A percentile compares a stretch with the other conserved stretches of the same genome.
These are phyloP conservation scores for Macropus fuliginosus DNA, from an alignment of 2,797 vertebrate genomes.

Conservation along the genomic window DNA sequence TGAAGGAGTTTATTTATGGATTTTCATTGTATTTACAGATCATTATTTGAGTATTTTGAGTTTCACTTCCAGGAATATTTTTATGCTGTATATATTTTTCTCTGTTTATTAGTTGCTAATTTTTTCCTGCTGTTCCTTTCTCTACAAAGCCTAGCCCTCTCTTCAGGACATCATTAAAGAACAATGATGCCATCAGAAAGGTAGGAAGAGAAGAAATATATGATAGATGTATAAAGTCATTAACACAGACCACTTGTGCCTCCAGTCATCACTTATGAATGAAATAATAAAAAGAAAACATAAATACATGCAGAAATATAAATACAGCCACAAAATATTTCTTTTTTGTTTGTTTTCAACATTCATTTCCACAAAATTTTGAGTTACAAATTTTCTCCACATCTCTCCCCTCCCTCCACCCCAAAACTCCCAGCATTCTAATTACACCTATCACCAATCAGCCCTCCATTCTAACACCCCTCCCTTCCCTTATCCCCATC, in stretches of 20 bases:
- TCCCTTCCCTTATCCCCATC: no score
- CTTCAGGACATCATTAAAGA: neutral
- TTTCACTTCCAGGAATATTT: neutral
- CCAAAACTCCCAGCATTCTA: no score
- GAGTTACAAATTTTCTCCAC: no score
- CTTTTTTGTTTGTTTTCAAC: no score
- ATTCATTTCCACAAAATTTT: no score
- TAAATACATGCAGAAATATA: neutral
- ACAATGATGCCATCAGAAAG: neutral
- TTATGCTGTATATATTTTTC: neutral
- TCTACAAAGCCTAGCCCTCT: neutral
- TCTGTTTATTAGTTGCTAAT: neutral
- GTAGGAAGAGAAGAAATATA: neutral
- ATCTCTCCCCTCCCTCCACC: no score
- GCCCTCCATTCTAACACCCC: no score
- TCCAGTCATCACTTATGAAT: neutral
- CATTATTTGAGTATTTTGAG: neutral
- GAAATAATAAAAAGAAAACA: neutral
- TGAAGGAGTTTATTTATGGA: neutral
- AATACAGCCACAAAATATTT: neutral
- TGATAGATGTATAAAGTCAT: neutral
- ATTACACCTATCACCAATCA: no score
- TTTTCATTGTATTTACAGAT: neutral
- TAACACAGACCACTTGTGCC: neutral
- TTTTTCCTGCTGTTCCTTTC: neutral